Conservation (phyloP, 2,888 invertebrate genomes). For the Cosmia trapezina region DNA sequence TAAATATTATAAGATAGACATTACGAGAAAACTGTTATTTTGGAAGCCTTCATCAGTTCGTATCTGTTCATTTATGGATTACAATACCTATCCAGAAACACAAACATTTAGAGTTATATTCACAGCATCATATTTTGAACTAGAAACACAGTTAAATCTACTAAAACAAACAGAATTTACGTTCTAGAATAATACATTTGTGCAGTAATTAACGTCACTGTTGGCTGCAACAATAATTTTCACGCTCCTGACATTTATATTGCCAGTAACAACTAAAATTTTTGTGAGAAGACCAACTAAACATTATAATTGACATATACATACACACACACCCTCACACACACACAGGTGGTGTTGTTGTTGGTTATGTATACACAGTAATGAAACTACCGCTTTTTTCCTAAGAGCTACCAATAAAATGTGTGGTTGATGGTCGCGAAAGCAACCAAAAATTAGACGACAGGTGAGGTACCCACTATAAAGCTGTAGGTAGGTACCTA, state of each 20-base stretch:
- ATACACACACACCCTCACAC: too few species aligned
- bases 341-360: too few species aligned
- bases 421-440: too few species aligned
- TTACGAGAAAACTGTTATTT: too few species aligned
- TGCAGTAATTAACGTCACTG: constrained; percentile 16
- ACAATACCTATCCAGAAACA: background rate
- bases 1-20: too few species aligned
- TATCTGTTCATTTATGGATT: background rate
- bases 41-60: too few species aligned
- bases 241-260: constrained; percentile 23
- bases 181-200: constrained; percentile 13
- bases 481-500: background rate
- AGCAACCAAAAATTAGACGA: background rate
- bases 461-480: background rate
- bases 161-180: constrained; percentile 20
- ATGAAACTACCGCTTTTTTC: background rate
- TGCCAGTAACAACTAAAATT: constrained; percentile 1
- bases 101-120: background rate
- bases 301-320: constrained; percentile 1
- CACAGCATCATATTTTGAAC: constrained; percentile 2
- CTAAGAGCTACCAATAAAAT: background rate
- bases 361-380: too few species aligned
- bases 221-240: constrained; percentile 21
- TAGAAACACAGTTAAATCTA: background rate
- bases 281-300: background rate